These are phyloP conservation scores for Megalopta genalis DNA, from an alignment of 1,140 invertebrate species.

Conservation along the genomic window DNA sequence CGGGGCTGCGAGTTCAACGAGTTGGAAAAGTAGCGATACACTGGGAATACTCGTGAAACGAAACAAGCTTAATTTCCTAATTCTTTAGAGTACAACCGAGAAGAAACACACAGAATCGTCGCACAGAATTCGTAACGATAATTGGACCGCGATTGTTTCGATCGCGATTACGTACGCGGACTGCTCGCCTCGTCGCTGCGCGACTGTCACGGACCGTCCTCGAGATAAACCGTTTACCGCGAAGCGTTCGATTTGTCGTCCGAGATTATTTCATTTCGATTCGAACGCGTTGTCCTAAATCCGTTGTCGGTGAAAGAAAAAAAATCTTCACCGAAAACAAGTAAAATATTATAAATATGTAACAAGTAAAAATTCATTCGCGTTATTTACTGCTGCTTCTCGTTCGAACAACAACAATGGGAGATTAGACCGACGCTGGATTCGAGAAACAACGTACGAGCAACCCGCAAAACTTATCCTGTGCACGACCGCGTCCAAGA, in stretches of 20 bases:
- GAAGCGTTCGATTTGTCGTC: background rate
- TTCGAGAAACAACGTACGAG: no score
- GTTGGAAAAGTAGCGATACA: no score
- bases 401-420: background rate
- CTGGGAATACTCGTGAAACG: no score
- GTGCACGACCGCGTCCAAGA: no score
- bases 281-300: no score
- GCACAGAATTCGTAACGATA: conserved; percentile 31
- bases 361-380: no score
- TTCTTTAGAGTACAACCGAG: no score
- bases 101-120: background rate
- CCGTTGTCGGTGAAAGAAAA: no score
- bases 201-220: background rate
- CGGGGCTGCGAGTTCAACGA: no score
- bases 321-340: background rate
- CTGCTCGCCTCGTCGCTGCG: background rate
- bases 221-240: conserved; percentile 20
- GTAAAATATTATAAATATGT: background rate
- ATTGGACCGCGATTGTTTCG: conserved; percentile 42
- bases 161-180: conserved; percentile 30
- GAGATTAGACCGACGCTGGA: background rate
- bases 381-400: background rate
- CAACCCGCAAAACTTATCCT: no score
- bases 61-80: no score
- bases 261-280: background rate